Evolutionary conservation across 2,113 vertebrate species (phyloP).

Genomic region (Tragulus kanchil): DNA sequence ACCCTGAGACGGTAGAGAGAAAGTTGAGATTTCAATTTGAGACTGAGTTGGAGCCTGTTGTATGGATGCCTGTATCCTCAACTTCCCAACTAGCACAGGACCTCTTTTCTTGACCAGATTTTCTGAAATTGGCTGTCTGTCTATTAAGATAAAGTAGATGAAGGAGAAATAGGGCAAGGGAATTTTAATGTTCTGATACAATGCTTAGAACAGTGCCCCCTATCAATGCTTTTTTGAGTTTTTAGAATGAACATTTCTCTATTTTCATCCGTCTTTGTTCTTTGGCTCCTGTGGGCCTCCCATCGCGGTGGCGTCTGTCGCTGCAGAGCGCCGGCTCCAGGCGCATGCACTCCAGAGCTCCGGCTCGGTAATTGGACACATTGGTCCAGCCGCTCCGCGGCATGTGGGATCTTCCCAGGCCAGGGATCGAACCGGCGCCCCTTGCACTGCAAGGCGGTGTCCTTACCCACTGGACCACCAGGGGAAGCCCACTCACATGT

Average conservation of each 20-base stretch:
- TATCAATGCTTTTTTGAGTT: background rate
- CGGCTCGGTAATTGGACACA: too few species aligned
- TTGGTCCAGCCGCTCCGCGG: too few species aligned
- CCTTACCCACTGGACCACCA: too few species aligned
- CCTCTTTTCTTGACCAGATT: constrained; percentile 29
- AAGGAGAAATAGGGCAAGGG: background rate
- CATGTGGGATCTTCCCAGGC: too few species aligned
- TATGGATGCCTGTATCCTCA: background rate
- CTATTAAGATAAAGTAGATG: constrained; percentile 24
- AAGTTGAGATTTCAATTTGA: constrained; percentile 14
- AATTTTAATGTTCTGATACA: constrained; percentile 11
- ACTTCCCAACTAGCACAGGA: background rate
- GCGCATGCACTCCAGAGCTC: too few species aligned
- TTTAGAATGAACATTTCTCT: too few species aligned
- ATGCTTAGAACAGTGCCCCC: background rate
- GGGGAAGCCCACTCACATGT: background rate
- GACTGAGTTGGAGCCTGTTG: background rate
- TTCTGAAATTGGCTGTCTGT: background rate
- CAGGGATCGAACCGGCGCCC: too few species aligned
- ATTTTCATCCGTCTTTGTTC: too few species aligned
- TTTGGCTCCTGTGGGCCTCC: too few species aligned
- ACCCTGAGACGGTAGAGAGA: background rate
- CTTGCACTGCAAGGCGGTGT: too few species aligned
- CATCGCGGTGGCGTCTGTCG: too few species aligned
- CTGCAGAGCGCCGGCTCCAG: too few species aligned